Evolutionary conservation across 2,888 invertebrate species (phyloP).

Genomic region (Spodoptera littoralis): DNA sequence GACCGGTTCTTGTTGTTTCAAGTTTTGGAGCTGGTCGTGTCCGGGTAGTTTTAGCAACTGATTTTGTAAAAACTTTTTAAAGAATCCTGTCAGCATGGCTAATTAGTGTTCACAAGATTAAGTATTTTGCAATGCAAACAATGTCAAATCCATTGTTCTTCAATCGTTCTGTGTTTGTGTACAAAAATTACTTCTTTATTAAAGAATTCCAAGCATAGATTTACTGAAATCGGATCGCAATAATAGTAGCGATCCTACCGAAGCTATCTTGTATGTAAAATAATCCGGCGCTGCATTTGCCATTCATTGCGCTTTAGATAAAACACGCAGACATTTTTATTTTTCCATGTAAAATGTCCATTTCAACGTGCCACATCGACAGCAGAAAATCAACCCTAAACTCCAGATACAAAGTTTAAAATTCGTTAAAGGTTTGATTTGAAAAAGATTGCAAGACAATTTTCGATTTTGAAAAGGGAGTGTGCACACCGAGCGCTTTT

Average conservation of each 20-base stretch:
- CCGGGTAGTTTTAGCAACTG: background rate
- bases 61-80: background rate
- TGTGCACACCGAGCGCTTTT: conserved; percentile 50
- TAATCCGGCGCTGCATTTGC: conserved; percentile 68
- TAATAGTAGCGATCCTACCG: conserved; percentile 37
- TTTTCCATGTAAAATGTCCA: conserved; percentile 65
- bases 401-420: conserved; percentile 37
- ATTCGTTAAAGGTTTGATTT: conserved; percentile 25
- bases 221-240: conserved; percentile 52
- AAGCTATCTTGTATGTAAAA: conserved; percentile 63
- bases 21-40: background rate
- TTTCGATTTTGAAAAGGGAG: conserved; percentile 58
- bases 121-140: background rate
- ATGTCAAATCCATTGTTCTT: too few species aligned
- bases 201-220: conserved; percentile 30
- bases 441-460: conserved; percentile 61
- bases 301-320: conserved; percentile 73
- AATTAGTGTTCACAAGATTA: background rate
- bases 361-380: conserved; percentile 51
- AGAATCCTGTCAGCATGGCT: too few species aligned
- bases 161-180: conserved; percentile 2
- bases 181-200: conserved; percentile 32
- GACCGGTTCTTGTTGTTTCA: conserved; percentile 36
- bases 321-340: conserved; percentile 69
- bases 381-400: conserved; percentile 47